Evolutionary conservation across 2,797 vertebrate genomes (phyloP).

Genomic region (Cuculus canorus): DNA sequence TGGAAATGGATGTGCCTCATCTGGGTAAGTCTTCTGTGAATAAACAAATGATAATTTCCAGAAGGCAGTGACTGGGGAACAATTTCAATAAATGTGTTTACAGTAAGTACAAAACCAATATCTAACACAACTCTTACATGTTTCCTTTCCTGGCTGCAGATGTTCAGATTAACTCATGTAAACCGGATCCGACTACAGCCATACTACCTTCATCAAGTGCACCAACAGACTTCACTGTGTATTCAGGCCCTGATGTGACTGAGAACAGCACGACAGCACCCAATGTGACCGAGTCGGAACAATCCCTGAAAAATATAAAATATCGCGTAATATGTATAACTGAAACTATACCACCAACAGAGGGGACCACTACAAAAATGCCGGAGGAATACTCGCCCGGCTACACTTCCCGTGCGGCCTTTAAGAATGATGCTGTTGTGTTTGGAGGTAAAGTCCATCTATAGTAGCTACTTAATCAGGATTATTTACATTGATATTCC

Average conservation of each 20-base stretch:
- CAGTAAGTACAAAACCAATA: neutral
- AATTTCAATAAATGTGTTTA: neutral
- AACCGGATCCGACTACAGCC: conserved; percentile 62
- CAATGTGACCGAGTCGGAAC: neutral
- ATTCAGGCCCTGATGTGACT: neutral
- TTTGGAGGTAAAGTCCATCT: conserved; percentile 79
- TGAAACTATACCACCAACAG: conserved; percentile 46
- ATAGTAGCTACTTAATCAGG: neutral
- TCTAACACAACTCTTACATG: neutral
- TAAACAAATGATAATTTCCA: neutral
- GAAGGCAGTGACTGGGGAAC: neutral
- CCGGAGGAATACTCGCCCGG: neutral
- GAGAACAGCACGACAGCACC: neutral
- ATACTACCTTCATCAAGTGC: neutral
- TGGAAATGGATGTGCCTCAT: neutral
- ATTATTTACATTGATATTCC: neutral
- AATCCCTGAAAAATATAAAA: neutral
- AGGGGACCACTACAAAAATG: conserved; percentile 23
- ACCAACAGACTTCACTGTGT: neutral
- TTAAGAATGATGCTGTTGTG: conserved; percentile 62
- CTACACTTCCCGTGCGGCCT: conserved; percentile 4
- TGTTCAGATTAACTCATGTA: conserved; percentile 74
- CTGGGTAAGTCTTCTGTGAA: neutral
- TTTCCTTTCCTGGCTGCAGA: conserved; percentile 64
- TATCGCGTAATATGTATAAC: conserved; percentile 66